Evolutionary conservation across 2,888 invertebrate species (phyloP), one percentile per base, ranked within the genome.

Genomic region (Hirtodrosophila cameraria): DNA sequence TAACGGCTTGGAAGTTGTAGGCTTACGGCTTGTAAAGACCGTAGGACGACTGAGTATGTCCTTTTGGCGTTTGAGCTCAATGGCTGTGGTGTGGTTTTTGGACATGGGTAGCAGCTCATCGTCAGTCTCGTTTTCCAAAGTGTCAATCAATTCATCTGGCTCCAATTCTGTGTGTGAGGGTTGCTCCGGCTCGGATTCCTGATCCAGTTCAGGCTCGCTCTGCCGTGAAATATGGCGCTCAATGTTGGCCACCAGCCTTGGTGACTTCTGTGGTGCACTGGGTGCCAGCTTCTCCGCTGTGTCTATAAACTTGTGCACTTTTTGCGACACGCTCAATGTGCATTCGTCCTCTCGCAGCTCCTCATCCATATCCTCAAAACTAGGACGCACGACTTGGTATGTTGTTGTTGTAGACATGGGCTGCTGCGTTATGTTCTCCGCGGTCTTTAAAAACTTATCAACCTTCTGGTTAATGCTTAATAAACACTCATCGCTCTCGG

Each of bases 61-160:
- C 46, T 90, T 89, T 48, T 91, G 91, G 53, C 90, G 67, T 66
- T 87, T 77, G 2, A 88, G 41, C 49, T 89, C 89, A 16, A 89
- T 76, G 16, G 76, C 72, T 8, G 82, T 87, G 3, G 89, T 87
- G 35, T 89, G 89, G 3, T 72, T 69, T 57, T 87, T 82, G 7
- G 87, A 67, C 89, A 94, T 95, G 0, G 95, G 95, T 89, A 94
- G 93, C 43, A 93, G 93, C 0, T 95, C 94, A n/a, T 93, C 93
- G 73, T 94, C 94, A 38, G 94, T 94, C 39, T 93, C 64, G 9
- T 59, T 20, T 33, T 55, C 54, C 57, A 33, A 57, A 48, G 55
- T 45, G 16, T 68, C 54, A 23, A 0, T n/a, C n/a, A n/a, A 3
- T 6, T 23, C 7, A 3, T 65, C 77, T 4, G 41, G 43, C 11